Evolutionary conservation across 2,888 invertebrate genomes (phyloP), one percentile per base, ranked within the genome.

Genomic region (Rhagonycha lutea): DNA sequence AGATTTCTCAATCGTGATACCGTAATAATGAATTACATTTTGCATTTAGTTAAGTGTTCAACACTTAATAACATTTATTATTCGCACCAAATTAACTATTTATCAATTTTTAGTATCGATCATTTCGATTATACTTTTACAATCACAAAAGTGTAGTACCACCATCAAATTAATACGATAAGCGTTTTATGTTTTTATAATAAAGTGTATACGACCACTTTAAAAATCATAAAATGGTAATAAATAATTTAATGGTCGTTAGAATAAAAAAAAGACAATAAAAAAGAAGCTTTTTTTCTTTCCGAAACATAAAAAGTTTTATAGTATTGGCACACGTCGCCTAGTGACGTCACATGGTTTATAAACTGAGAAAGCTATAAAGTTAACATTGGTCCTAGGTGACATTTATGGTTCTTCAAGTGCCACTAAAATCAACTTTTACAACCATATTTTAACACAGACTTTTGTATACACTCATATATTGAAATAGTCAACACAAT

Each of bases 351-450:
- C 75, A 77, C 62, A 72, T 78, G 78, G 81, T 85, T 84, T 85
- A 85, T 83, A 84, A 82, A 82, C 83, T 85, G 85, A 82, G 82
- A 83, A 82, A 82, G 79, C 82, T 82, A 83, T 85, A 85, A 77
- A 86, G 83, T 84, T 82, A 81, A 81, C 83, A 84, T 84, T 83
- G 86, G 85, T 84, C 84, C 84, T 86, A 84, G 84, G 84, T 87
- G 90, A 90, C 90, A 88, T 90, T 90, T 90, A 90, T 89, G 89
- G 89, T 88, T 89, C 87, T 89, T 89, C 89, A 89, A 90, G 89
- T 88, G 88, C 87, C 89, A 89, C 89, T 90, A 90, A 90, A 90
- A 90, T 88, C 87, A 86, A 86, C 89, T 88, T 89, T 84, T 89
- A 89, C 89, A 87, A 86, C 89, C 89, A 88, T 85, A 84, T 83